Conservation (phyloP, 1,140 invertebrate genomes). For the Glomeris maerens region DNA sequence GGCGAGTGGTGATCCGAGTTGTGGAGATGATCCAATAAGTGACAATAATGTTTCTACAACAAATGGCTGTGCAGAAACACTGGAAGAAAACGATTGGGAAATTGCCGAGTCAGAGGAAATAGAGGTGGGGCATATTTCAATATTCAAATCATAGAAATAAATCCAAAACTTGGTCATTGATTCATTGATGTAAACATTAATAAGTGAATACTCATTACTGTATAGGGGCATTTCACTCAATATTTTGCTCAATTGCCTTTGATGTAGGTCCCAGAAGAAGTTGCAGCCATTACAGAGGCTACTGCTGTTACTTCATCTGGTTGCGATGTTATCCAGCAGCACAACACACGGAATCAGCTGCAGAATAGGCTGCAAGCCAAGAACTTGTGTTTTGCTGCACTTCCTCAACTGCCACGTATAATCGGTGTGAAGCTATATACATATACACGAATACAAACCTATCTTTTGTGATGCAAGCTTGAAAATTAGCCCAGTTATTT, state of each 20-base stretch:
- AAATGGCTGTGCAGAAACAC: slow-evolving; percentile 27
- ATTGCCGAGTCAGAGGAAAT: slow-evolving; percentile 53
- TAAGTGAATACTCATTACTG: too few relatives aligned
- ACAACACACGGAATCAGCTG: slow-evolving; percentile 22
- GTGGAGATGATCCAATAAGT: slow-evolving; percentile 34
- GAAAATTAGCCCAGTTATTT: too few relatives aligned
- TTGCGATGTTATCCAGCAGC: slow-evolving; percentile 7
- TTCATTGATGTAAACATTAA: too few relatives aligned
- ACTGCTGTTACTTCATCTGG: slow-evolving; percentile 6
- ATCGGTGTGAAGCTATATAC: slow-evolving; percentile 19
- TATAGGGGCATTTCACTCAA: not conserved
- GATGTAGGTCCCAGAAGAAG: slow-evolving; percentile 12
- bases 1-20: slow-evolving; percentile 23
- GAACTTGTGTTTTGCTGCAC: slow-evolving; percentile 19
- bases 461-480: too few relatives aligned
- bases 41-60: slow-evolving; percentile 39
- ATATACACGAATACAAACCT: too few relatives aligned
- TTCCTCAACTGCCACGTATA: slow-evolving; percentile 15
- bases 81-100: slow-evolving; percentile 35
- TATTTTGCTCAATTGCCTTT: not conserved
- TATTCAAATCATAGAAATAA: slow-evolving; percentile 1
- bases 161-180: too few relatives aligned
- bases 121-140: slow-evolving; percentile 33
- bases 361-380: slow-evolving; percentile 26
- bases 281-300: slow-evolving; percentile 8